phyloP scores from a whole-genome alignment of 2,888 invertebrate genomes.

The Xestia sexstrigata region DNA sequence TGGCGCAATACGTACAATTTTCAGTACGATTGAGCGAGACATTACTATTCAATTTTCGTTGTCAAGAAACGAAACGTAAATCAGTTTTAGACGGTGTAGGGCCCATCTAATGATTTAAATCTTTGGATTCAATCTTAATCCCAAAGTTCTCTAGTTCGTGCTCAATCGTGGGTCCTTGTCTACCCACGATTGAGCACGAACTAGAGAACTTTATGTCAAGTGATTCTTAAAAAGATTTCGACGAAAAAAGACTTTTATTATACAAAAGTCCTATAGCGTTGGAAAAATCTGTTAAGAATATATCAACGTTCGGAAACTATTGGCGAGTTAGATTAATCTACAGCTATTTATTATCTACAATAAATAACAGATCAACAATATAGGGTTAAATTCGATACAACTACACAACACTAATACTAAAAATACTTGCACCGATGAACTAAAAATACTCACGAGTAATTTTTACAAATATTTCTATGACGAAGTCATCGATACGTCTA shows the following conservation, averaged over 20 bases:
- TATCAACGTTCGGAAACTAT: background rate
- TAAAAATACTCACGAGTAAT: background rate
- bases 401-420: constrained; percentile 39
- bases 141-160: background rate
- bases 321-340: constrained; percentile 34
- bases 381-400: constrained; percentile 21
- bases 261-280: background rate
- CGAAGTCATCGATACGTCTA: constrained; percentile 9
- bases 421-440: constrained; percentile 6
- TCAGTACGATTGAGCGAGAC: background rate
- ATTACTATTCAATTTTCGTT: background rate
- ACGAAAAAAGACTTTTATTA: background rate
- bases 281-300: background rate
- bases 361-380: constrained; percentile 48
- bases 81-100: background rate
- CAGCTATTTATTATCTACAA: constrained; percentile 52
- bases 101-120: background rate
- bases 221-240: constrained; percentile 10
- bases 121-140: background rate
- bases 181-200: too few relatives aligned
- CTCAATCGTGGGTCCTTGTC: constrained; percentile 6
- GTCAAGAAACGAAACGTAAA: background rate
- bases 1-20: background rate
- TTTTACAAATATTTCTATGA: background rate
- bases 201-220: constrained; percentile 1